Base-by-base conservation (phyloP, 1,140 invertebrate species). In the Magallana ariakensis region DNA sequence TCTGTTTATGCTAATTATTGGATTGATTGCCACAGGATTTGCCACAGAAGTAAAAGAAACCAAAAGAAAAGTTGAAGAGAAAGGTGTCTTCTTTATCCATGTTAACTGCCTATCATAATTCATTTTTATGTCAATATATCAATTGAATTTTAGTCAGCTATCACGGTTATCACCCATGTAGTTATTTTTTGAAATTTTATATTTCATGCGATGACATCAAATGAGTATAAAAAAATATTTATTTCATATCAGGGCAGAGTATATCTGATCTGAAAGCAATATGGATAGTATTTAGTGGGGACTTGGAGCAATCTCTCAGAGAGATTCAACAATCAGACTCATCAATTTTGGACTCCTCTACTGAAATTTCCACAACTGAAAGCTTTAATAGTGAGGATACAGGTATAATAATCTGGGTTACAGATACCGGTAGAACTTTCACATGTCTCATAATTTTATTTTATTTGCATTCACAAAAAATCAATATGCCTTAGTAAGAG, bases 1-100 rank as follows among this genome's bases (percentile, higher is more conserved):
- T 16, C 92, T 96, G 2, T 92, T 95, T 16, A 84, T 95, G 13
- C 60, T 93, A 11, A 85, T 95, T 15, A 88, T 95, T 3, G 90
- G 90, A 9, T 88, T 95, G 10, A 92, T 95, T 87, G 89, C 94
- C n/a, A 90, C 94, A 66, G 95, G 95, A 15, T 93, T 94, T 89
- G 87, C 92, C 8, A 86, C 91, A 26, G 92, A 94, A 84, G 87
- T 92, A 53, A 90, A 90, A 55, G 90, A 91, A 87, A 87, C 85
- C 75, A 90, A 83, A 6, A 87, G 85, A 87, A 85, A 86, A 55
- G 75, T 70, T 53, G 55, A 89, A 81, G 10, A 80, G 11, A 58
- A 86, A 82, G 70, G 87, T 87, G 53, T 4, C 11, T 0, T 13
- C 15, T 46, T 46, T 46, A 5, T 4, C 33, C 33, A 46, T 46